Evolutionary conservation across 1,140 invertebrate species (phyloP).

Genomic region (Pectinophora gossypiella): DNA sequence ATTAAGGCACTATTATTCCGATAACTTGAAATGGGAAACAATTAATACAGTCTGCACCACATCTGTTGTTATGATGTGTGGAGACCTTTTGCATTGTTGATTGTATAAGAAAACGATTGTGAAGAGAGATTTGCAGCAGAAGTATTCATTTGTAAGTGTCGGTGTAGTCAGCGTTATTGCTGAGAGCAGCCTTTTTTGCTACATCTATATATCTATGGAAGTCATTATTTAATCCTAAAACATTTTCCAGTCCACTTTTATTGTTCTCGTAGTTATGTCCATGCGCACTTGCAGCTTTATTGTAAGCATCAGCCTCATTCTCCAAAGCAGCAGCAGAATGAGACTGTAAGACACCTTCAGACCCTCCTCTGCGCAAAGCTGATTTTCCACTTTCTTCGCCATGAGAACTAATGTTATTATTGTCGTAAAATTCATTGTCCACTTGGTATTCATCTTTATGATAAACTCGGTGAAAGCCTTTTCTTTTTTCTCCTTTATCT

Average conservation of each 20-base stretch:
- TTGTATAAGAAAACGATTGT: too few relatives aligned
- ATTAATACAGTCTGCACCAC: too few relatives aligned
- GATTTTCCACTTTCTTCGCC: conserved; percentile 38
- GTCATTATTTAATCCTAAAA: conserved; percentile 19
- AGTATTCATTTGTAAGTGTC: too few relatives aligned
- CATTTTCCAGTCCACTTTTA: conserved; percentile 19
- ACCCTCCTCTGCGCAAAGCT: conserved; percentile 33
- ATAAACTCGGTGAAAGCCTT: conserved; percentile 80
- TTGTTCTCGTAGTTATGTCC: conserved; percentile 24
- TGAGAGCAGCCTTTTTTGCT: conserved; percentile 33
- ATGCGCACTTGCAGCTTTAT: conserved; percentile 24
- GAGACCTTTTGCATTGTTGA: too few relatives aligned
- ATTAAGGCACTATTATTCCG: too few relatives aligned
- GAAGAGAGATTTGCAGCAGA: too few relatives aligned
- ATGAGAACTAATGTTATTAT: conserved; percentile 43
- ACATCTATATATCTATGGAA: conserved; percentile 32
- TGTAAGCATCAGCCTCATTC: conserved; percentile 22
- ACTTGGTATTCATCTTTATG: conserved; percentile 85
- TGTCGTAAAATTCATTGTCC: conserved; percentile 82
- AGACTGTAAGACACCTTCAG: conserved; percentile 35
- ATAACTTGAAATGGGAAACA: too few relatives aligned
- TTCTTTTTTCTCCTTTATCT: conserved; percentile 80
- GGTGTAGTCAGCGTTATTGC: conserved; percentile 40
- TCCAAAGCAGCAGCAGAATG: conserved; percentile 26
- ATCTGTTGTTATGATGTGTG: too few relatives aligned